Evolutionary conservation across 1,140 invertebrate genomes (phyloP).

Genomic region (Bombyx mori): DNA sequence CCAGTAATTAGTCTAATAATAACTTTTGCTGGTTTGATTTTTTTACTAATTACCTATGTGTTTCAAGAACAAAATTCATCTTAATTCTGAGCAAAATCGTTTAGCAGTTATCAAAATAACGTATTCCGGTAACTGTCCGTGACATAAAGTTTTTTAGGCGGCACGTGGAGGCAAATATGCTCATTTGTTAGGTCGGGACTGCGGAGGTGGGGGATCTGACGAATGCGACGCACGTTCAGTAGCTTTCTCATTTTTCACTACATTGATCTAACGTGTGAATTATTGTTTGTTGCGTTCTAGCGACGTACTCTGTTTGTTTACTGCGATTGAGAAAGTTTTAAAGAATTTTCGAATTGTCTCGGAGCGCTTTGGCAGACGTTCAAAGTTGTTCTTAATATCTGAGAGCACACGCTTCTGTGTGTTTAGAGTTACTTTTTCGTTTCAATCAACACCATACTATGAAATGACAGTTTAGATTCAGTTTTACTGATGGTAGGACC

Average conservation of each 20-base stretch:
- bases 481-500: no score
- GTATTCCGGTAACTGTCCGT: slow-evolving; percentile 1
- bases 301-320: slow-evolving; percentile 28
- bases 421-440: no score
- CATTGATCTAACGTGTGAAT: slow-evolving; percentile 69
- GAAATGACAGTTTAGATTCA: no score
- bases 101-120: neutral
- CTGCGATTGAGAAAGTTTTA: slow-evolving; percentile 1
- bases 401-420: no score
- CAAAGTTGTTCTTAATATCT: no score
- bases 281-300: slow-evolving; percentile 53
- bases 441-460: no score
- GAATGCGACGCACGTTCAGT: slow-evolving; percentile 55
- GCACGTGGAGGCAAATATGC: slow-evolving; percentile 37
- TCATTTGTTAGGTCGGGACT: slow-evolving; percentile 48
- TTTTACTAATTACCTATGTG: no score
- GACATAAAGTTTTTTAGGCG: slow-evolving; percentile 7
- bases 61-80: no score
- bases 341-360: no score
- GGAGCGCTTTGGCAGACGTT: no score
- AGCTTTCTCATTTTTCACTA: slow-evolving; percentile 68
- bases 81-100: neutral
- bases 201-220: slow-evolving; percentile 20
- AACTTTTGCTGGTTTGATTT: no score
- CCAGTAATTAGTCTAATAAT: no score